Conservation (phyloP, 2,797 vertebrate genomes). For the Epinephelus awoara region DNA sequence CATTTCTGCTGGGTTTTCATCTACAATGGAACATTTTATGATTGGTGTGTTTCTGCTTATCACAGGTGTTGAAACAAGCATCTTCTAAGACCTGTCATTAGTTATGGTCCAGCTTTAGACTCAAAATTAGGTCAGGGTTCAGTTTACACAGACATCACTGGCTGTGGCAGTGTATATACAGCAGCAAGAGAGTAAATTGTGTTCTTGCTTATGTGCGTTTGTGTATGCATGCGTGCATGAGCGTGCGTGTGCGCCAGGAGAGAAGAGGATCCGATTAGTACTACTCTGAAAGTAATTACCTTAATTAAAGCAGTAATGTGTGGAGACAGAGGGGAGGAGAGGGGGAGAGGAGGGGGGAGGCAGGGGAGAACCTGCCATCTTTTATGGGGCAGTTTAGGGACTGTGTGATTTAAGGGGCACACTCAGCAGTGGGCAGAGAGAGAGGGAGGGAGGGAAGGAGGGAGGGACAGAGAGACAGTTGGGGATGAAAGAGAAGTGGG, state of each 20-base stretch:
- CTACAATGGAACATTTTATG: constrained; percentile 27
- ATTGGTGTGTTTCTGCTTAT: constrained; percentile 34
- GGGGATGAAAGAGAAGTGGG: constrained; percentile 50
- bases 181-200: constrained; percentile 52
- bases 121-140: constrained; percentile 68
- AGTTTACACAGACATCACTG: constrained; percentile 63
- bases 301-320: constrained; percentile 90
- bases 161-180: constrained; percentile 65
- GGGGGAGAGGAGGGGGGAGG: constrained; percentile 50
- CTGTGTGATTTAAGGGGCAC: constrained; percentile 85
- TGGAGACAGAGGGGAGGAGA: constrained; percentile 71
- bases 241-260: constrained; percentile 65
- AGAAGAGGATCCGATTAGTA: constrained; percentile 86
- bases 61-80: constrained; percentile 30
- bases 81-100: constrained; percentile 25
- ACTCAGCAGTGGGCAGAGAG: constrained; percentile 60
- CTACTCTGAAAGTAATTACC: constrained; percentile 91
- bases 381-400: constrained; percentile 87
- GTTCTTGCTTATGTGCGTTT: constrained; percentile 12
- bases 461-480: constrained; percentile 23
- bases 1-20: constrained; percentile 45
- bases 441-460: constrained; percentile 5
- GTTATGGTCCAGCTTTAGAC: constrained; percentile 22
- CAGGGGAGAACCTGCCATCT: constrained; percentile 79
- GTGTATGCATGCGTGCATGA: constrained; percentile 22